Evolutionary conservation across 2,797 vertebrate genomes (phyloP), one percentile per base, ranked within the genome.

Genomic region (Myotis findleyi): DNA sequence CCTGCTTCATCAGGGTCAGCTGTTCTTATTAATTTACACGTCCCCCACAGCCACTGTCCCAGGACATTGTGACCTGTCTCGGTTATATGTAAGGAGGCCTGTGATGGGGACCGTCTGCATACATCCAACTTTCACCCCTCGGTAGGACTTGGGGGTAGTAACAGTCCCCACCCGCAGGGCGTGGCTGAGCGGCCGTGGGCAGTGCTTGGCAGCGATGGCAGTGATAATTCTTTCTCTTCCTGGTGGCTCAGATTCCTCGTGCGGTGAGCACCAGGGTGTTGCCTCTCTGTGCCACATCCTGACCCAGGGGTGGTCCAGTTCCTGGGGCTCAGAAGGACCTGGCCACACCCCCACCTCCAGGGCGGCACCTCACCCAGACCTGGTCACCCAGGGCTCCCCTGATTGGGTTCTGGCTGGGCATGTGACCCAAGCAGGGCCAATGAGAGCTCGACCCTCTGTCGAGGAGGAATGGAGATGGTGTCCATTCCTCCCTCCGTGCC

Each of bases 351-450:
- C 5, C 41, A 59, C 20, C 51, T 57, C 23, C 17, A 1, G 25
- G 5, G 4, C 2, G 20, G 13, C 36, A 53, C 20, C 49, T 9
- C 44, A 27, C 12, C 4, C 77, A 75, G 47, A 36, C 41, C 53
- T 33, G 71, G 38, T 36, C 38, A n/a, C 27, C 3, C 18, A 55
- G 77, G 36, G 7, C 51, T 55, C 38, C 27, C 14, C 16, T 18
- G 91, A 93, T 72, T 93, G 93, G 73, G 10, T 68, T 72, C 7
- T 0, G 10, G n/a, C 9, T n/a, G 44, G 59, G 1, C 81, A 75
- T 17, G 49, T 92, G 84, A 93, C 81, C 33, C 69, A 57, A 33
- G 5, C 55, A 81, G 36, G 38, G 10, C 66, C 80, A 89, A 51
- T 41, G 80, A 71, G 64, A 91, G 10, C n/a, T 12, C 0, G 14